Evolutionary conservation across 2,113 vertebrate genomes (phyloP).

Genomic region (Hypanus sabinus): DNA sequence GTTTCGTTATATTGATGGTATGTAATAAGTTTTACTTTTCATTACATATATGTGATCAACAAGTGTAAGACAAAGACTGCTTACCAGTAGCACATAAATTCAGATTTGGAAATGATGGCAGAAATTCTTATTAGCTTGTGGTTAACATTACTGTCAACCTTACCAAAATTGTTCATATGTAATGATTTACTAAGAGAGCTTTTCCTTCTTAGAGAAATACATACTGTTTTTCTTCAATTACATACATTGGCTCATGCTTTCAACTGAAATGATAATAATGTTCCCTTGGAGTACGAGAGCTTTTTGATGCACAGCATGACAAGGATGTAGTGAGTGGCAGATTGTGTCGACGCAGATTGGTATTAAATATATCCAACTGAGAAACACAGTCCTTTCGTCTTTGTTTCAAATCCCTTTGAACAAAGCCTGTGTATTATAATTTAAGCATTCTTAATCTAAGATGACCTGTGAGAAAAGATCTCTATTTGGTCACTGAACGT

Average conservation of each 20-base stretch:
- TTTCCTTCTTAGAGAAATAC: background rate
- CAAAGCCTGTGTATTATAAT: background rate
- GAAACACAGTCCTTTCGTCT: background rate
- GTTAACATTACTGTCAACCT: background rate
- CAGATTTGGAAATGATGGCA: background rate
- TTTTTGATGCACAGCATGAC: background rate
- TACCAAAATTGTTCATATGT: background rate
- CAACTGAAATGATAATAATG: background rate
- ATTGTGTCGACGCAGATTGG: background rate
- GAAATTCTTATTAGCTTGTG: background rate
- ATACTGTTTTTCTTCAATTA: background rate
- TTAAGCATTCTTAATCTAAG: background rate
- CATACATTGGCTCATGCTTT: background rate
- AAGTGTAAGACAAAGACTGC: too few relatives aligned
- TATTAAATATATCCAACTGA: background rate
- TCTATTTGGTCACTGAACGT: background rate
- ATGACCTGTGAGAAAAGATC: background rate
- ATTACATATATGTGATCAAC: too few relatives aligned
- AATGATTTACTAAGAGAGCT: slow-evolving; percentile 5
- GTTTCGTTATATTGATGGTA: too few relatives aligned
- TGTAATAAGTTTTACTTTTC: too few relatives aligned
- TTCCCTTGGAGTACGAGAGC: background rate
- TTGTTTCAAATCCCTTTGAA: background rate
- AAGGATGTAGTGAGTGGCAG: background rate
- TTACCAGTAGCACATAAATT: too few relatives aligned